Base-by-base conservation (phyloP, 2,797 vertebrate species). In the Florisuga fusca region DNA sequence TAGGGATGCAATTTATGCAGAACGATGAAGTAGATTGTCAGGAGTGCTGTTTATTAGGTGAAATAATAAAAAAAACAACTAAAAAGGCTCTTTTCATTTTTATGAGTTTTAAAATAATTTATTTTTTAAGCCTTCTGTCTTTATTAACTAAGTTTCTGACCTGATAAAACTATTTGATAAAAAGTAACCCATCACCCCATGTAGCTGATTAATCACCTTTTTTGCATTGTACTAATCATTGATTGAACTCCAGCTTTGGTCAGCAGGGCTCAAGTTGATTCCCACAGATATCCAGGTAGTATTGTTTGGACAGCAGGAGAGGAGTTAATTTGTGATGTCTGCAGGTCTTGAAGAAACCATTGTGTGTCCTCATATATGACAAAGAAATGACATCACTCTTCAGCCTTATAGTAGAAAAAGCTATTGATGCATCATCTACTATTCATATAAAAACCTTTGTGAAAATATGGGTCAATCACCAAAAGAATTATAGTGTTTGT, bases 11-110 rank as follows among this genome's bases (percentile, higher is more conserved):
- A 74, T 97, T 90, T 96, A 95, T 93, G 90, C 75, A 91, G 94
- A 96, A 93, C 33, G 95, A 94, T 78, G 66, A 95, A 95, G 66
- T 76, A 92, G 92, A 96, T 92, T 95, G 94, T 95, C 89, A 94
- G 78, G 36, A 57, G 51, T 74, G 71, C 51, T 94, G 86, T 96
- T 96, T 97, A 96, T 96, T 93, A 95, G 58, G 73, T 74, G 75
- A 97, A 96, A 96, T 92, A 68, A 83, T 95, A 95, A 46, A 92
- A 83, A 96, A 95, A 46, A 92, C 90, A 21, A 64, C 89, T 94
- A 63, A 88, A 96, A 92, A 80, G 11, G 74, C 64, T 81, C 79
- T 86, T 95, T 93, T 94, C 84, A 88, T 95, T 97, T 74, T 27
- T 19, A 88, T 89, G 82, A 85, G 22, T 62, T 95, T 95, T 91